phyloP scores from a whole-genome alignment of 2,113 vertebrate species.

The Carlito syrichta region DNA sequence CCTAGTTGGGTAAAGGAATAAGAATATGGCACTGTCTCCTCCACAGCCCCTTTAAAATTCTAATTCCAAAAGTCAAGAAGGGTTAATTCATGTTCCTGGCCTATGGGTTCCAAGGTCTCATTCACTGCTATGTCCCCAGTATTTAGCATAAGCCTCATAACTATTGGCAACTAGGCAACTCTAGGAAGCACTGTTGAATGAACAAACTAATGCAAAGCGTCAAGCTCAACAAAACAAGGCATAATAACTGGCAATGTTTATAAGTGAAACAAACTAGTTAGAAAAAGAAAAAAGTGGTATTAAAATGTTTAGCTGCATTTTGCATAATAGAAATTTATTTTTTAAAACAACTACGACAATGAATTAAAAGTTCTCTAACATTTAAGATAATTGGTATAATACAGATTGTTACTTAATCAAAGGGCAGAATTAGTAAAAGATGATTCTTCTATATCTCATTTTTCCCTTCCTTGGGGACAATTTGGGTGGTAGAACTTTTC shows the following conservation, averaged over 20 bases:
- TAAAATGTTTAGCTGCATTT: background rate
- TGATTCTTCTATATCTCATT: background rate
- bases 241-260: background rate
- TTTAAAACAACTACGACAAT: background rate
- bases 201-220: background rate
- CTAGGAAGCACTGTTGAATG: background rate
- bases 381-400: background rate
- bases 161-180: background rate
- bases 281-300: background rate
- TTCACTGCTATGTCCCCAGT: background rate
- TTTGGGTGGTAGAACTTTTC: background rate
- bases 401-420: background rate
- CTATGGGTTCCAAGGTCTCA: no score
- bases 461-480: background rate
- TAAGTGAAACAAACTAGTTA: background rate
- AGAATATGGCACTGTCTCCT: background rate
- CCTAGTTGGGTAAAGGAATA: background rate
- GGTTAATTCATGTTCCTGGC: background rate
- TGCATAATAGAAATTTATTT: background rate
- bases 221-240: background rate
- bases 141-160: background rate
- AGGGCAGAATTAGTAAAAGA: background rate
- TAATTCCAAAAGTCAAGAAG: background rate
- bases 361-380: background rate
- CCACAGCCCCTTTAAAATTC: background rate